Evolutionary conservation across 2,797 vertebrate species (phyloP).

Genomic region (Vireo griseus): DNA sequence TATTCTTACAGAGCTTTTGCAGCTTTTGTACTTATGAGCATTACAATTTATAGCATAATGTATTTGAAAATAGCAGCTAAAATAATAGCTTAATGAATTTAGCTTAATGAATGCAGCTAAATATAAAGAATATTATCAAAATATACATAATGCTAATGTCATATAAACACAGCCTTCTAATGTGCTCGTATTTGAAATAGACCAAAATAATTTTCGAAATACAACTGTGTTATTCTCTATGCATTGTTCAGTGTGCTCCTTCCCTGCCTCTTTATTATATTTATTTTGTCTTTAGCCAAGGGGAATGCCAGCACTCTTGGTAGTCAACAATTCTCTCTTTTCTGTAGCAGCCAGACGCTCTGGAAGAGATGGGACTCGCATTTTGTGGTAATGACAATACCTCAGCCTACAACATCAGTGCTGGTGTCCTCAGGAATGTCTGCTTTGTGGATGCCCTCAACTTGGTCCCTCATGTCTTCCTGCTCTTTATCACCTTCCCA

Average conservation of each 20-base stretch:
- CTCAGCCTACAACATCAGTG: conserved; percentile 83
- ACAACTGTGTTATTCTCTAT: not conserved
- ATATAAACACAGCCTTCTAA: not conserved
- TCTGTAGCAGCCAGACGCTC: not conserved
- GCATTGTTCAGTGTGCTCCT: not conserved
- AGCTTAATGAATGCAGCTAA: not conserved
- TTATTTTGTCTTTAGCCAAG: not conserved
- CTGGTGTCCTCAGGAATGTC: conserved; percentile 86
- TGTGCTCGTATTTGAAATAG: not conserved
- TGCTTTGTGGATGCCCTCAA: conserved; percentile 98
- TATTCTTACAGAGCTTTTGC: not conserved
- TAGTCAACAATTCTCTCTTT: not conserved
- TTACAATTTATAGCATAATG: not conserved
- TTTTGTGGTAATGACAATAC: conserved; percentile 86
- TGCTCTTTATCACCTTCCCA: conserved; percentile 97
- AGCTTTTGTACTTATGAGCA: not conserved
- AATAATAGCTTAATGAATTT: too few species aligned
- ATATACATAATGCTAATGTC: not conserved
- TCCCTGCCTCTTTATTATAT: not conserved
- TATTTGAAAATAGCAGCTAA: not conserved
- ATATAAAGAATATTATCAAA: not conserved
- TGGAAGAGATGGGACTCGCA: conserved; percentile 80
- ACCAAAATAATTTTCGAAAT: not conserved
- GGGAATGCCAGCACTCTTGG: not conserved
- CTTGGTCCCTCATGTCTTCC: conserved; percentile 95